Conservation (phyloP, 2,797 vertebrate genomes). For the Poeciliopsis paucimaculata region DNA sequence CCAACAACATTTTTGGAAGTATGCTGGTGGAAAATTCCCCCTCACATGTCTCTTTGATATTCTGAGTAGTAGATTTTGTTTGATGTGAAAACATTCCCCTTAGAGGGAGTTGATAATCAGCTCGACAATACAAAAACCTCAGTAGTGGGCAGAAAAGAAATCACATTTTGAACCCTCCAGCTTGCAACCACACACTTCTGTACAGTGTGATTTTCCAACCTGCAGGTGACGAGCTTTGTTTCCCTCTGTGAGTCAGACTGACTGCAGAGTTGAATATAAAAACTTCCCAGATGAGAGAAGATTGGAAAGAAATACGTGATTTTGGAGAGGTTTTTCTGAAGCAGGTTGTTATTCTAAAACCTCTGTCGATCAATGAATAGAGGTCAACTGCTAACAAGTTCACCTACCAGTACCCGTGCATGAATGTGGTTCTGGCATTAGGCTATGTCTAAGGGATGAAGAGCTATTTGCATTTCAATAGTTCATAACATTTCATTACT, state of each 20-base stretch:
- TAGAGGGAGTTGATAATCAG: slow-evolving; percentile 41
- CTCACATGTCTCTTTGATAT: slow-evolving; percentile 44
- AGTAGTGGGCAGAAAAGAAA: slow-evolving; percentile 39
- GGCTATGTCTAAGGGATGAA: background rate
- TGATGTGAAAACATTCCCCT: slow-evolving; percentile 53
- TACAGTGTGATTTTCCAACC: slow-evolving; percentile 27
- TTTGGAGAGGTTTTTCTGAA: slow-evolving; percentile 29
- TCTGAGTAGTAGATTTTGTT: slow-evolving; percentile 15
- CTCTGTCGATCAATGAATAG: slow-evolving; percentile 45
- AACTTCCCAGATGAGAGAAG: slow-evolving; percentile 46
- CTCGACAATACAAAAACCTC: slow-evolving; percentile 28
- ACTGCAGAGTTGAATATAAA: slow-evolving; percentile 37
- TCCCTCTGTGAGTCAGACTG: slow-evolving; percentile 32
- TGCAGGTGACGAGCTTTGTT: slow-evolving; percentile 34
- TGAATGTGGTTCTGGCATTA: slow-evolving; percentile 1
- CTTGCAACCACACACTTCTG: slow-evolving; percentile 34
- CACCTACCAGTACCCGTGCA: background rate
- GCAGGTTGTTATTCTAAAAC: slow-evolving; percentile 28
- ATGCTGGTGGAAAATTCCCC: slow-evolving; percentile 17
- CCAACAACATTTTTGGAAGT: slow-evolving; percentile 4
- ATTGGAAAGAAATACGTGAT: slow-evolving; percentile 20
- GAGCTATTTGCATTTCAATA: slow-evolving; percentile 44
- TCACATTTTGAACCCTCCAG: slow-evolving; percentile 45
- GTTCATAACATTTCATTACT: slow-evolving; percentile 14
- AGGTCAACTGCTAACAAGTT: slow-evolving; percentile 32